Conservation (phyloP, 1,140 invertebrate genomes). For the Caenorhabditis tropicalis region DNA sequence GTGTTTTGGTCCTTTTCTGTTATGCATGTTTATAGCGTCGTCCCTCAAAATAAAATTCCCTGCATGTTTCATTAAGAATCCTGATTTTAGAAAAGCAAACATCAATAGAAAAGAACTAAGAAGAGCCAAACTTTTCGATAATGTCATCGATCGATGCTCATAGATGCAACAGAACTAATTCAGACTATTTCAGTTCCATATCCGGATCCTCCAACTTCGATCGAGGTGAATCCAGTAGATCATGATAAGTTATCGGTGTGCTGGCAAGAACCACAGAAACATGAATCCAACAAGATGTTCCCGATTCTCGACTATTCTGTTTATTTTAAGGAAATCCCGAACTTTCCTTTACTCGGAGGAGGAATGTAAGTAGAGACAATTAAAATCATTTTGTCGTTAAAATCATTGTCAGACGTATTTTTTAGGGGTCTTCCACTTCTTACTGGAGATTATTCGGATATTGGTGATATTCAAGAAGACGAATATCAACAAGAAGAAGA, state of each 20-base stretch:
- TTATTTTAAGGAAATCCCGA: slow-evolving; percentile 55
- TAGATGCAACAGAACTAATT: too few species aligned
- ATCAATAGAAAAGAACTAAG: neutral
- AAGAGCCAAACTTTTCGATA: too few species aligned
- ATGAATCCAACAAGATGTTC: slow-evolving; percentile 49
- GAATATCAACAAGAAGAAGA: slow-evolving; percentile 47
- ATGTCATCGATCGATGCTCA: too few species aligned
- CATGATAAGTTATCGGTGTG: slow-evolving; percentile 53
- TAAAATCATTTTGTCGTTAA: neutral
- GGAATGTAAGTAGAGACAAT: slow-evolving; percentile 11
- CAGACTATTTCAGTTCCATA: slow-evolving; percentile 56
- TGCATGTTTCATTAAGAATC: neutral
- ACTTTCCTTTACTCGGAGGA: slow-evolving; percentile 49
- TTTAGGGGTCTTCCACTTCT: slow-evolving; percentile 52
- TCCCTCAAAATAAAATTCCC: slow-evolving; percentile 27
- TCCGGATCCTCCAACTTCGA: slow-evolving; percentile 52
- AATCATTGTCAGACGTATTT: neutral
- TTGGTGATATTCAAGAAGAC: slow-evolving; percentile 46
- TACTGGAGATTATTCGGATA: slow-evolving; percentile 52
- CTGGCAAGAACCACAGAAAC: slow-evolving; percentile 51
- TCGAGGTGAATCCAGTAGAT: slow-evolving; percentile 58
- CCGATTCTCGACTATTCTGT: slow-evolving; percentile 54
- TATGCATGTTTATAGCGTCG: slow-evolving; percentile 9
- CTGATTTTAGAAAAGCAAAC: too few species aligned
- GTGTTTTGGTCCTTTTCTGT: slow-evolving; percentile 15